Evolutionary conservation across 2,888 invertebrate genomes (phyloP), one percentile per base, ranked within the genome.

Genomic region (Ecliptopera silaceata): DNA sequence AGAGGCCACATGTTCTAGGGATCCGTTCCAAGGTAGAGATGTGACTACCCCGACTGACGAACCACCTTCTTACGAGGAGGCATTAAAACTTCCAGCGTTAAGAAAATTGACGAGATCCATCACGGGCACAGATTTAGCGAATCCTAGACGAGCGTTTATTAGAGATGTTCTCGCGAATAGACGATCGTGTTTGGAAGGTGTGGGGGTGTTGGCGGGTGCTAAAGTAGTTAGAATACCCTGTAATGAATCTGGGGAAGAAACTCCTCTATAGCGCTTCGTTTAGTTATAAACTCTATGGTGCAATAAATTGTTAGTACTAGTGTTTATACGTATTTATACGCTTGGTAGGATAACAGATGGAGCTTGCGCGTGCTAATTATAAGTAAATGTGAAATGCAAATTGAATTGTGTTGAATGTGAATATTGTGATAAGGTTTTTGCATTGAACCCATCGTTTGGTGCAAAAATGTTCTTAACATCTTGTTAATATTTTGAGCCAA

Each of bases 11-110:
- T 93, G 93, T 69, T 93, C 93, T 0, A 87, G 90, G 49, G 94
- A 94, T 82, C 93, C 94, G 0, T 93, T 93, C 62, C 92, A 92
- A 11, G 93, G 93, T 26, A 86, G 92, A 58, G 88, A 89, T 5
- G 87, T 90, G 56, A 92, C 92, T 0, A 92, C 93, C 3, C 92
- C 92, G 0, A 92, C 92, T 18, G 92, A 92, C 54, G 92, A 92
- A 57, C 92, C 94, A 0, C 94, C 94, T 1, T 87, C 93, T 20
- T 94, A 94, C 67, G 94, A 94, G 74, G 94, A 94, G 69, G 94
- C 95, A 0, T 80, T 95, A 29, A 92, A 92, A 69, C 86, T 93
- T 61, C 93, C 94, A 13, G 92, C 92, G 0, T 75, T 93, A 11
- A 88, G 92, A 34, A 89, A 91, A 65, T 79, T 94, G 41, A 92